Conservation (phyloP, 1,140 invertebrate species). For the Pomacea maculata region DNA sequence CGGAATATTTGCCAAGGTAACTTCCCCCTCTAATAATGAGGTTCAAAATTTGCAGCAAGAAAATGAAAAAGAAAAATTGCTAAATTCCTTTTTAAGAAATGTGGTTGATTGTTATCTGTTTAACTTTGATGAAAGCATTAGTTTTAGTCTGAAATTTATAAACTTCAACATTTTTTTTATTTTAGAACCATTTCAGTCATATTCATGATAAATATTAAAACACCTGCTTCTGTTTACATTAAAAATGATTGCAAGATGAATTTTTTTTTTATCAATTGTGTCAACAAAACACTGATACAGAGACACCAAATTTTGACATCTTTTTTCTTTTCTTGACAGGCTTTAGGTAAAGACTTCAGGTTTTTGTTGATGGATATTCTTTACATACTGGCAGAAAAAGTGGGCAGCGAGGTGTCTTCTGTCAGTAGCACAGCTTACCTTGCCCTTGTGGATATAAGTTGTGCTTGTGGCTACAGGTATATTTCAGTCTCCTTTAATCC, state of each 20-base stretch:
- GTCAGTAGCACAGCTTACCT: constrained; percentile 56
- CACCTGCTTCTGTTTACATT: too few relatives aligned
- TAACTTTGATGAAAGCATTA: too few relatives aligned
- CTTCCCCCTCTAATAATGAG: too few relatives aligned
- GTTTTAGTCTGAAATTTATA: too few relatives aligned
- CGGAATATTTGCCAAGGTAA: constrained; percentile 49
- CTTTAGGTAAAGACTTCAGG: constrained; percentile 39
- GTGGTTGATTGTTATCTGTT: too few relatives aligned
- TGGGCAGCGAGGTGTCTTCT: constrained; percentile 50
- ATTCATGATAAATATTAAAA: too few relatives aligned
- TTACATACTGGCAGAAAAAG: constrained; percentile 58
- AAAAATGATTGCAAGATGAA: background rate
- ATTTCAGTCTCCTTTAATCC: background rate
- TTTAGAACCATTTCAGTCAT: too few relatives aligned
- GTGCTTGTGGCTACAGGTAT: constrained; percentile 48
- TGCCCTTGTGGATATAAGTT: constrained; percentile 41
- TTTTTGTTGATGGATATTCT: constrained; percentile 45
- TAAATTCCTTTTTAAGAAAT: too few relatives aligned
- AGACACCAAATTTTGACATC: background rate
- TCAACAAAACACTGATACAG: too few relatives aligned
- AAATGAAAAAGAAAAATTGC: too few relatives aligned
- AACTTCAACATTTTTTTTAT: too few relatives aligned
- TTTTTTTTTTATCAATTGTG: background rate
- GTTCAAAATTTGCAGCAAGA: too few relatives aligned
- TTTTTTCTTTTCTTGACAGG: constrained; percentile 29